A percentile compares a stretch with the other conserved stretches of the same genome.
These are phyloP conservation scores for Ondatra zibethicus DNA, from an alignment of 2,113 vertebrate genomes.

Conservation along the genomic window DNA sequence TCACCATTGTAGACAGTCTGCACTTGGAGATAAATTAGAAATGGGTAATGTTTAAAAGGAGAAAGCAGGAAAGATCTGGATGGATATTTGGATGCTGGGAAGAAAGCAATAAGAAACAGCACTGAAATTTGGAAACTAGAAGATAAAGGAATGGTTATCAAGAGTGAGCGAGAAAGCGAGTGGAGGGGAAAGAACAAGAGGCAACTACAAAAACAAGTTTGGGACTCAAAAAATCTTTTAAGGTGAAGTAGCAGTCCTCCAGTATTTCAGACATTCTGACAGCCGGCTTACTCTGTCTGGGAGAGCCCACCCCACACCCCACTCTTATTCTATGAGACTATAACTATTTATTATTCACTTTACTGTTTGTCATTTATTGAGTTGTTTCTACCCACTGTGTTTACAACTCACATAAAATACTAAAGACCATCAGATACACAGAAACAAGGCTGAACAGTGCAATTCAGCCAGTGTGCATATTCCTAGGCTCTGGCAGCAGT, in stretches of 20 bases:
- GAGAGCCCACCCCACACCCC: background rate
- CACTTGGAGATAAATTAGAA: conserved; percentile 43
- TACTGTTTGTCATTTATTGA: conserved; percentile 79
- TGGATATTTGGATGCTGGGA: conserved; percentile 21
- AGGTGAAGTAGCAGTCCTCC: conserved; percentile 47
- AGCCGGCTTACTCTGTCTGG: conserved; percentile 53
- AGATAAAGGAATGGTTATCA: conserved; percentile 31
- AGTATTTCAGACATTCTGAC: conserved; percentile 60
- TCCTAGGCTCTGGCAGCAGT: conserved; percentile 53
- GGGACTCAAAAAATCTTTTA: conserved; percentile 60
- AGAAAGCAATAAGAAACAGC: conserved; percentile 33
- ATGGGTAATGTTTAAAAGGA: conserved; percentile 12
- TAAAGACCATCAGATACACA: conserved; percentile 77
- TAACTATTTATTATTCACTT: conserved; percentile 81
- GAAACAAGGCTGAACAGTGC: conserved; percentile 70
- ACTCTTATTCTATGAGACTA: conserved; percentile 77
- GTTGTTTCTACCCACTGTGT: conserved; percentile 77
- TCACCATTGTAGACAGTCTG: background rate
- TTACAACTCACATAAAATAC: conserved; percentile 80
- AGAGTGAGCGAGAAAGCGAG: conserved; percentile 37
- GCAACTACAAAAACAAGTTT: conserved; percentile 52
- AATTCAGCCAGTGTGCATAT: conserved; percentile 50
- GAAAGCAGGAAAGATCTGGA: conserved; percentile 19
- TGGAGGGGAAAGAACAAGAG: background rate
- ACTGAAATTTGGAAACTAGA: background rate